Evolutionary conservation across 2,888 invertebrate species (phyloP).

Genomic region (Sycophila texana): DNA sequence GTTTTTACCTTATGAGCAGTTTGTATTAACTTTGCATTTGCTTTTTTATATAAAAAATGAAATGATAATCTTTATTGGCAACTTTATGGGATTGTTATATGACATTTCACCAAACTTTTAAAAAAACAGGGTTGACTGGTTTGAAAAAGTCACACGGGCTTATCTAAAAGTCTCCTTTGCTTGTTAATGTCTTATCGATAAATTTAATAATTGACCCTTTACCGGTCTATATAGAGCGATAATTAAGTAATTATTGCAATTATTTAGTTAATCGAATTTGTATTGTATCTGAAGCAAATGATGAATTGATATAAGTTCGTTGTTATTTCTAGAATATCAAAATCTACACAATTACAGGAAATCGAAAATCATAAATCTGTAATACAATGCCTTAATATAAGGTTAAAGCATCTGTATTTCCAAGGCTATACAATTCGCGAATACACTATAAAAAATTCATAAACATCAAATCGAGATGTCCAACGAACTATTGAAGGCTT

Average conservation of each 20-base stretch:
- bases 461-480: not conserved
- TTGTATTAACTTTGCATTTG: too few species aligned
- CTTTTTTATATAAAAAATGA: too few species aligned
- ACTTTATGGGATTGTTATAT: too few species aligned
- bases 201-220: not conserved
- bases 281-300: not conserved
- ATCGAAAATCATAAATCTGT: constrained; percentile 41
- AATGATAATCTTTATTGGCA: too few species aligned
- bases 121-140: too few species aligned
- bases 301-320: constrained; percentile 30
- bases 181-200: not conserved
- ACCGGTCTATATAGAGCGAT: not conserved
- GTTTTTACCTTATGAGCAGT: too few species aligned
- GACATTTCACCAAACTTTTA: too few species aligned
- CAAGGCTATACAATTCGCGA: not conserved
- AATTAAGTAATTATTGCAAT: not conserved
- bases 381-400: constrained; percentile 25
- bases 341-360: constrained; percentile 30
- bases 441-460: not conserved
- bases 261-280: not conserved
- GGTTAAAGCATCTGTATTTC: constrained; percentile 15
- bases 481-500: too few species aligned
- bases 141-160: too few species aligned
- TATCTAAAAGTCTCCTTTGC: too few species aligned
- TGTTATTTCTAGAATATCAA: constrained; percentile 37